Evolutionary conservation across 2,113 vertebrate genomes (phyloP).

Genomic region (Taurulus bubalis): DNA sequence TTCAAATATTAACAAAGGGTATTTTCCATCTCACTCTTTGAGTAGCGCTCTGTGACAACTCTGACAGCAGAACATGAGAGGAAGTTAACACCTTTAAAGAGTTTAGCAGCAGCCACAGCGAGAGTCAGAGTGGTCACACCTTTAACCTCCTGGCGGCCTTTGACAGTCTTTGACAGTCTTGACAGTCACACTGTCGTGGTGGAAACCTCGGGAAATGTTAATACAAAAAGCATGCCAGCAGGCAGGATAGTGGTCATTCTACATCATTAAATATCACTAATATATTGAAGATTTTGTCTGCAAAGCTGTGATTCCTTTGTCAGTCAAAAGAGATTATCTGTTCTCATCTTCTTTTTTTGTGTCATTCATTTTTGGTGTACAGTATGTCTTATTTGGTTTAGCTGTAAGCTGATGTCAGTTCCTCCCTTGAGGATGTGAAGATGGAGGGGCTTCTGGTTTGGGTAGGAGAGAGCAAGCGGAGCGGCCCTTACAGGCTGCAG

Average conservation of each 20-base stretch:
- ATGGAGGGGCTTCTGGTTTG: constrained; percentile 6
- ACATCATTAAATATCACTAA: background rate
- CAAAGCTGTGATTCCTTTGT: background rate
- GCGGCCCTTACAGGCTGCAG: constrained; percentile 13
- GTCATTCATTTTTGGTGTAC: background rate
- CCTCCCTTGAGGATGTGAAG: constrained; percentile 9
- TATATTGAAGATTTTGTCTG: background rate
- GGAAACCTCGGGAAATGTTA: background rate
- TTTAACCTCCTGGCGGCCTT: constrained; percentile 34
- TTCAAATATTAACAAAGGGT: constrained; percentile 51
- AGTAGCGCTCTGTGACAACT: constrained; percentile 33
- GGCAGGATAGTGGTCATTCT: background rate
- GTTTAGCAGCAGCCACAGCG: constrained; percentile 18
- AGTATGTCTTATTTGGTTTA: background rate
- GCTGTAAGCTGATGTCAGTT: background rate
- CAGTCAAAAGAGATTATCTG: background rate
- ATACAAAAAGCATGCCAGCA: background rate
- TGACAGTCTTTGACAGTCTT: constrained; percentile 37
- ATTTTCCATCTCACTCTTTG: constrained; percentile 26
- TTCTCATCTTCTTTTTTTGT: background rate
- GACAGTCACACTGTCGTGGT: background rate
- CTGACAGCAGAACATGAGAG: constrained; percentile 41
- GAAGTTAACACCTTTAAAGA: constrained; percentile 38
- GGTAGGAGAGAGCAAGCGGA: background rate
- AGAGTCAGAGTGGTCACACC: constrained; percentile 18